Conservation (phyloP, 2,888 invertebrate genomes). For the Achlya flavicornis region DNA sequence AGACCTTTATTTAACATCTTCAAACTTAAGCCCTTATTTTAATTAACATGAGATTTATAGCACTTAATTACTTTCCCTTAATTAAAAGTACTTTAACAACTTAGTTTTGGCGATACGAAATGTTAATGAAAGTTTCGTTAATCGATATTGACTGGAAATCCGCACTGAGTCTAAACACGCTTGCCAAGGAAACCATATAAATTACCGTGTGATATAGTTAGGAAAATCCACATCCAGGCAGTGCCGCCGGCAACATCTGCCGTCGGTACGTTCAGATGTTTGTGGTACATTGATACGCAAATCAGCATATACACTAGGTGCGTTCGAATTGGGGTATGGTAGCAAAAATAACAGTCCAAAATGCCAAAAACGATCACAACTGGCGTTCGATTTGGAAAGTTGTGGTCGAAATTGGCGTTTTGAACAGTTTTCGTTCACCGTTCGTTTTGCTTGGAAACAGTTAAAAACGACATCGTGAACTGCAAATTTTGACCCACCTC, state of each 20-base stretch:
- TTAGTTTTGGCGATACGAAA: background rate
- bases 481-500: too few relatives aligned
- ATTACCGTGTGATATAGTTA: too few relatives aligned
- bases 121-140: background rate
- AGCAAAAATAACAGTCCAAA: too few relatives aligned
- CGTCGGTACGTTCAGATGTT: constrained; percentile 73
- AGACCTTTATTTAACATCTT: background rate
- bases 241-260: constrained; percentile 54
- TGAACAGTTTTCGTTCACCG: too few relatives aligned
- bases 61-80: background rate
- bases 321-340: too few relatives aligned
- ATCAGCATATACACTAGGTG: constrained; percentile 58
- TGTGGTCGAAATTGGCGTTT: too few relatives aligned
- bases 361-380: too few relatives aligned
- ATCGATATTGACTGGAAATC: background rate
- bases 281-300: constrained; percentile 62
- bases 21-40: background rate
- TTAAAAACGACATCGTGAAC: too few relatives aligned
- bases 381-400: too few relatives aligned
- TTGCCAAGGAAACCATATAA: background rate
- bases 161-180: background rate
- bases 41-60: background rate
- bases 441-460: too few relatives aligned
- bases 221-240: constrained; percentile 72
- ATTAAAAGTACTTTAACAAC: background rate